A percentile compares a stretch with the other conserved stretches of the same genome.
Evolutionary conservation across 2,888 invertebrate species (phyloP).

Genomic region (Itoplectis maculator): DNA sequence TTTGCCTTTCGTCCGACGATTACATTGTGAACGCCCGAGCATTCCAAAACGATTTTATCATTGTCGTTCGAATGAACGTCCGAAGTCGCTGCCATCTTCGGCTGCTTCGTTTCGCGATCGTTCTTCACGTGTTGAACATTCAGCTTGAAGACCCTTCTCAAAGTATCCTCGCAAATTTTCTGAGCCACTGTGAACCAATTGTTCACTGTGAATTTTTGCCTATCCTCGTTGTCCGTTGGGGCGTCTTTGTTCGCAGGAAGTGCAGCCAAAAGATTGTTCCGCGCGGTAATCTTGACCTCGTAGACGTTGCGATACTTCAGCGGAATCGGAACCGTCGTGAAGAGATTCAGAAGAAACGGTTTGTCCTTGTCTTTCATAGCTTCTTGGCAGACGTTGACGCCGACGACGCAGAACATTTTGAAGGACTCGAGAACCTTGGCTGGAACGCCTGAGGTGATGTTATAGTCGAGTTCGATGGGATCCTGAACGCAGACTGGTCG

Average conservation of each 20-base stretch:
- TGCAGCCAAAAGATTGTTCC: slow-evolving; percentile 68
- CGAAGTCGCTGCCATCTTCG: slow-evolving; percentile 79
- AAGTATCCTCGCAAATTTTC: slow-evolving; percentile 77
- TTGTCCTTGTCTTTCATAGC: slow-evolving; percentile 69
- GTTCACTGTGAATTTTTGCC: slow-evolving; percentile 68
- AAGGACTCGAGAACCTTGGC: slow-evolving; percentile 76
- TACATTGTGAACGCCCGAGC: slow-evolving; percentile 79
- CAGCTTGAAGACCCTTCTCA: slow-evolving; percentile 81
- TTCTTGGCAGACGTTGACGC: slow-evolving; percentile 74
- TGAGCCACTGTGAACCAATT: slow-evolving; percentile 79
- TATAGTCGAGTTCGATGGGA: slow-evolving; percentile 88
- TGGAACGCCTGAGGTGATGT: slow-evolving; percentile 85
- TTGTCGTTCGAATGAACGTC: slow-evolving; percentile 81
- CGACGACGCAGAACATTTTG: slow-evolving; percentile 77
- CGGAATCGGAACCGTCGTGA: slow-evolving; percentile 39
- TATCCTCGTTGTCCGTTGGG: slow-evolving; percentile 68
- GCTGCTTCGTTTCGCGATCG: slow-evolving; percentile 78
- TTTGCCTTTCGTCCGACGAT: slow-evolving; percentile 81
- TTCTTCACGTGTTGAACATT: slow-evolving; percentile 72
- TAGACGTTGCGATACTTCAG: slow-evolving; percentile 34
- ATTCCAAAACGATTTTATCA: slow-evolving; percentile 76
- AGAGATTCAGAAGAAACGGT: slow-evolving; percentile 70
- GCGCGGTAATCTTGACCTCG: slow-evolving; percentile 71
- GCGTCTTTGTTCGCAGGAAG: slow-evolving; percentile 68
- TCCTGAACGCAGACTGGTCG: slow-evolving; percentile 88